Evolutionary conservation across 2,888 invertebrate species (phyloP).

Genomic region (Melipona bicolor): DNA sequence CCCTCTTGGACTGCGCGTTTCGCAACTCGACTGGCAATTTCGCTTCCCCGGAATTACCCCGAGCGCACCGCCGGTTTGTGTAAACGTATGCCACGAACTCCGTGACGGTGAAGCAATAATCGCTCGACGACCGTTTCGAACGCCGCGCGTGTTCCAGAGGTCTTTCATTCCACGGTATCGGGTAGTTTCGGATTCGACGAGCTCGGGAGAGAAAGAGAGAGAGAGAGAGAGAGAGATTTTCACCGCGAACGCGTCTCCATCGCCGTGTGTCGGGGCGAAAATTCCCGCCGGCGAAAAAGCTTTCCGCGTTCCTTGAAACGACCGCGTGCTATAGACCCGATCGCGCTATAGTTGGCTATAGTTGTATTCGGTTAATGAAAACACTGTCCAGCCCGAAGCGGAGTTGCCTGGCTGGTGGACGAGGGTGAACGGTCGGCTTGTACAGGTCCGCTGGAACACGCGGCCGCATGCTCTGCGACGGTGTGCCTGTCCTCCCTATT

Average conservation of each 20-base stretch:
- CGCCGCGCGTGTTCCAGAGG: constrained; percentile 1
- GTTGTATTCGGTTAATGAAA: constrained; percentile 81
- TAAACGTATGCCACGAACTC: constrained; percentile 16
- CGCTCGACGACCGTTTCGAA: background rate
- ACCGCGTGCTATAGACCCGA: constrained; percentile 21
- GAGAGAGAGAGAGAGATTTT: background rate
- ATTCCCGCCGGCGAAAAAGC: constrained; percentile 3
- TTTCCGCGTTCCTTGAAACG: constrained; percentile 22
- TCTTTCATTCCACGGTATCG: background rate
- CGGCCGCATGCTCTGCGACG: constrained; percentile 35
- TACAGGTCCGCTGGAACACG: constrained; percentile 54
- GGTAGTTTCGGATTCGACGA: background rate
- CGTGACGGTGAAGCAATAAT: background rate
- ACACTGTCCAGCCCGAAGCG: constrained; percentile 76
- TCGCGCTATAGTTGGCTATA: constrained; percentile 66
- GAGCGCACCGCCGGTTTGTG: background rate
- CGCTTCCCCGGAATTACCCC: constrained; percentile 2
- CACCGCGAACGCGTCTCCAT: no score
- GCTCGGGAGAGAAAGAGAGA: background rate
- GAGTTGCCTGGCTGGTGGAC: constrained; percentile 30
- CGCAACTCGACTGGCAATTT: background rate
- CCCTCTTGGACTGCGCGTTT: background rate
- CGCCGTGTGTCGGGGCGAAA: background rate
- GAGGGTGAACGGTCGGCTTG: constrained; percentile 68
- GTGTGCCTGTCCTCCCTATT: constrained; percentile 40